Conservation (phyloP, 2,888 invertebrate genomes). For the Rhamphomyia laevipes region DNA sequence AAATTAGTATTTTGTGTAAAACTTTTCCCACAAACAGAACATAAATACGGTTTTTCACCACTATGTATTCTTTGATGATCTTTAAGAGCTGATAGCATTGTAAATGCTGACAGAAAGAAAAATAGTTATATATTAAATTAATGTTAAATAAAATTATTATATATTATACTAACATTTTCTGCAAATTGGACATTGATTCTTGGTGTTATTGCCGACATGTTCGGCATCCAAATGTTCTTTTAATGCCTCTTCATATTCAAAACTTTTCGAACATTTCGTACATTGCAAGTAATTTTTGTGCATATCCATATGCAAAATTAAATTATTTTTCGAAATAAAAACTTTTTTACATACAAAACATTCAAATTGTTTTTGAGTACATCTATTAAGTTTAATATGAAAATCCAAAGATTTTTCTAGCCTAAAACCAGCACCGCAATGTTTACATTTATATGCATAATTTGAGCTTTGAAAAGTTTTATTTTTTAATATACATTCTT, state of each 20-base stretch:
- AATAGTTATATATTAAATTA: not conserved
- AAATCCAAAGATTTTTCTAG: constrained; percentile 27
- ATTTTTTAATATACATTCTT: constrained; percentile 6
- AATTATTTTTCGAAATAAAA: constrained; percentile 44
- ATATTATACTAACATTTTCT: constrained; percentile 32
- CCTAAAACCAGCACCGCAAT: constrained; percentile 33
- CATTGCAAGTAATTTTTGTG: constrained; percentile 25
- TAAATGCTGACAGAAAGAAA: constrained; percentile 27
- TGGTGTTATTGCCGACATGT: constrained; percentile 38
- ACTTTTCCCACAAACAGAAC: constrained; percentile 41
- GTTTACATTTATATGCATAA: constrained; percentile 23
- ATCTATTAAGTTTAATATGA: constrained; percentile 36
- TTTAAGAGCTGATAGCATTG: constrained; percentile 45
- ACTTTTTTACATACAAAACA: constrained; percentile 40
- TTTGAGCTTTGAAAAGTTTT: not conserved
- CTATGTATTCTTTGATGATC: constrained; percentile 47
- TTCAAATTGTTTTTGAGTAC: constrained; percentile 37
- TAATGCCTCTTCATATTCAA: constrained; percentile 37
- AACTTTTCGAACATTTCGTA: constrained; percentile 36
- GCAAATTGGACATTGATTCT: constrained; percentile 41
- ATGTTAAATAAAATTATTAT: not conserved
- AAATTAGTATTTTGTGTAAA: constrained; percentile 50
- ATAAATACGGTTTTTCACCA: constrained; percentile 47
- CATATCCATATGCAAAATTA: constrained; percentile 41
- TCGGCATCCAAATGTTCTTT: constrained; percentile 37